Base-by-base conservation (phyloP, 92 coral and sea anemone genomes). In the Zoanthus sansibaricus region DNA sequence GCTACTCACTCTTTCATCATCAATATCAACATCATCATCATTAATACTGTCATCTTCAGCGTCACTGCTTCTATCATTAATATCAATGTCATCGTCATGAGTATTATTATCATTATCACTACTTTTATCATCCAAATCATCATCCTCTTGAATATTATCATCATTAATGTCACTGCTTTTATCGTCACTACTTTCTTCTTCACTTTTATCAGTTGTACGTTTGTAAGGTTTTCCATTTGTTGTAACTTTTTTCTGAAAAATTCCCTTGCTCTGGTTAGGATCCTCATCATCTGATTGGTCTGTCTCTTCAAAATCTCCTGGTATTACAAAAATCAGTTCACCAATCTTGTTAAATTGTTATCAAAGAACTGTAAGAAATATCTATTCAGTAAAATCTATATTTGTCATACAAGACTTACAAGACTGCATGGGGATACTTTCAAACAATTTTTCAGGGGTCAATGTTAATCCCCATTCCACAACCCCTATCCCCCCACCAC, bases 111-210 rank as follows among this genome's bases (percentile, higher is more conserved):
- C 52, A 51, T 51, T 68, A 18, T 13, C 46, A 13, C 3, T 37
- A 45, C 16, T 9, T 9, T 30, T 30, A 15, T 66, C 46, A 45
- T 64, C n/a, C n/a, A n/a, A 10, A 58, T 44, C 37, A 59, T 44
- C 91, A 44, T 87, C 88, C 69, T 71, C 83, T 9, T 83, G 86
- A 17, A 61, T 84, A 42, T 67, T 62, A 13, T 76, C 90, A 17
- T 37, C 42, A 2, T 37, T 37, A 37, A 37, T 37, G 42, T 72
- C 82, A 58, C 44, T 78, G 3, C 59, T 91, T 71, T 52, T 70
- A 45, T 45, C 87, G 18, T 75, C 88, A 9, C 73, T 30, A 67
- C 15, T 7, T 30, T 37, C 56, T 18, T 52, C 55, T 15, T 71
- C 59, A 18, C 64, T 75, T 51, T 20, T 7, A 62, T 62, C 69